phyloP scores from a whole-genome alignment of 2,888 invertebrate genomes.

The Lycocerus yunnanus region DNA sequence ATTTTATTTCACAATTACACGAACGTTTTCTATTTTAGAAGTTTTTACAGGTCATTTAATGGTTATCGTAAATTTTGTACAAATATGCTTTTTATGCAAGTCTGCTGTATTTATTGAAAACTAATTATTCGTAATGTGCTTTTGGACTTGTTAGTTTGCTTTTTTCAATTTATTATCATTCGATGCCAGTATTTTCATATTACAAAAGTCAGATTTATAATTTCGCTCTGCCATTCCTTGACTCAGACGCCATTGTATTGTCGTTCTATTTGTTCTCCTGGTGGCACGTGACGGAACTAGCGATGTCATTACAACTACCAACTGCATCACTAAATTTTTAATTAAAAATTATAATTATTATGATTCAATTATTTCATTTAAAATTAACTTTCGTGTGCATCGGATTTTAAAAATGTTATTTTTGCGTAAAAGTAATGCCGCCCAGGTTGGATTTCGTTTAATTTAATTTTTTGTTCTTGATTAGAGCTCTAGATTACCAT shows the following conservation, averaged over 20 bases:
- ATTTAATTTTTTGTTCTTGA: background rate
- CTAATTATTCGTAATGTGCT: slow-evolving; percentile 36
- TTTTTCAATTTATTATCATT: slow-evolving; percentile 41
- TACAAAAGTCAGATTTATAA: slow-evolving; percentile 47
- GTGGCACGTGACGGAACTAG: background rate
- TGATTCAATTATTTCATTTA: background rate
- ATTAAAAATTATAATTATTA: background rate
- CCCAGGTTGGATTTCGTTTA: too few species aligned
- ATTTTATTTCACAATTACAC: slow-evolving; percentile 34
- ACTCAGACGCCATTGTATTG: slow-evolving; percentile 51
- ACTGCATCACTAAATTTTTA: background rate
- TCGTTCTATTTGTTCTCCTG: slow-evolving; percentile 14
- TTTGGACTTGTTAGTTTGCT: slow-evolving; percentile 32
- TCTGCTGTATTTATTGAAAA: slow-evolving; percentile 28
- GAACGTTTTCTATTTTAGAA: slow-evolving; percentile 29
- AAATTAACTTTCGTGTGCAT: background rate
- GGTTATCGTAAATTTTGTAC: slow-evolving; percentile 10
- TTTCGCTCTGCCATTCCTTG: slow-evolving; percentile 50
- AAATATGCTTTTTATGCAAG: slow-evolving; percentile 6
- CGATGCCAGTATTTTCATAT: slow-evolving; percentile 53
- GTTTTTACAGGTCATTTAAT: slow-evolving; percentile 30
- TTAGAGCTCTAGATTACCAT: background rate
- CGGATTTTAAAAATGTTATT: background rate
- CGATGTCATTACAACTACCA: background rate
- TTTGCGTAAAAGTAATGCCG: too few species aligned